Evolutionary conservation across 2,797 vertebrate genomes (phyloP).

Genomic region (Taenioides sp.): DNA sequence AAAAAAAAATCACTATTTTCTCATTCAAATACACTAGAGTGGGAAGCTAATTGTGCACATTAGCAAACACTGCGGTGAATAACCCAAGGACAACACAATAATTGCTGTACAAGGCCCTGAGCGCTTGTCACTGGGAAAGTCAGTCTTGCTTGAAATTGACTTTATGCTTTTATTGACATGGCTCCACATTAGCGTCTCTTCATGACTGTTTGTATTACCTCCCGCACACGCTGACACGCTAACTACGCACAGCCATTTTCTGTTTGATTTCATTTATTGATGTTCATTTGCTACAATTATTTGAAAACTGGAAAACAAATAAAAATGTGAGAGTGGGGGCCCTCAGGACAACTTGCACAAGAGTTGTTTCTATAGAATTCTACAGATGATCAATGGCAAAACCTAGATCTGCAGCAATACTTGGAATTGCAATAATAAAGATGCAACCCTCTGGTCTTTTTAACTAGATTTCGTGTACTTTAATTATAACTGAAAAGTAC

Average conservation of each 20-base stretch:
- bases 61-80: constrained; percentile 9
- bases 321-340: background rate
- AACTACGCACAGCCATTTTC: background rate
- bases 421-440: background rate
- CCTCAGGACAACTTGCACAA: background rate
- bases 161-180: constrained; percentile 20
- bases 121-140: constrained; percentile 6
- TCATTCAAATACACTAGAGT: background rate
- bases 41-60: constrained; percentile 7
- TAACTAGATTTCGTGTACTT: background rate
- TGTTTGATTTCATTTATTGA: constrained; percentile 1
- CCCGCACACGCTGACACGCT: background rate
- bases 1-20: background rate
- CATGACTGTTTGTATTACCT: constrained; percentile 6
- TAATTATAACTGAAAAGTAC: background rate
- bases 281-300: background rate
- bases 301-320: background rate
- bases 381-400: background rate
- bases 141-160: constrained; percentile 14
- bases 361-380: background rate
- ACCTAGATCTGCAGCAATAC: background rate
- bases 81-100: constrained; percentile 10
- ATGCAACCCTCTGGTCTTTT: background rate
- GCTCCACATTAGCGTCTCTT: constrained; percentile 7
- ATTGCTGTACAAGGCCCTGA: constrained; percentile 10